These are phyloP conservation scores for Capromys pilorides DNA, from an alignment of 2,797 vertebrate species.

Conservation along the genomic window DNA sequence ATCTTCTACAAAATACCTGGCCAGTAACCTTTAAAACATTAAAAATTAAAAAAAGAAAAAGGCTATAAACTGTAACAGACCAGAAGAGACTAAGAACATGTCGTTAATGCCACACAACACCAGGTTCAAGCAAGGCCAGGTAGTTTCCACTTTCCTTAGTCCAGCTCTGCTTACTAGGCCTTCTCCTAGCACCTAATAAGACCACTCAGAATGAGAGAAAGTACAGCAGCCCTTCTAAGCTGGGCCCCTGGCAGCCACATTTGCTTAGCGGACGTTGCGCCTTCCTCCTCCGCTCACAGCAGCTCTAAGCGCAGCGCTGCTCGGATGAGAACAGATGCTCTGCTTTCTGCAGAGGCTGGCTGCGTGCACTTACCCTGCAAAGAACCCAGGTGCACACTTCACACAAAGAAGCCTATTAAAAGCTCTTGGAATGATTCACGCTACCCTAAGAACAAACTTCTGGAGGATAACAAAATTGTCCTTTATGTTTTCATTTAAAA, in stretches of 20 bases:
- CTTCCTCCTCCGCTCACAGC: neutral
- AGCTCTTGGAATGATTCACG: neutral
- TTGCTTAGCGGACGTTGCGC: neutral
- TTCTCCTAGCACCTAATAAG: neutral
- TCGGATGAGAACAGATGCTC: neutral
- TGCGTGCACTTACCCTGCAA: neutral
- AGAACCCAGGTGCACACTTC: neutral
- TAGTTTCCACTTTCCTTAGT: neutral
- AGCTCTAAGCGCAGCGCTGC: neutral
- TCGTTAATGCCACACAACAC: neutral
- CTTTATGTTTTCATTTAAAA: neutral
- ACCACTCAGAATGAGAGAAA: neutral
- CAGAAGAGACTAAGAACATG: neutral
- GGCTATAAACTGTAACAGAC: neutral
- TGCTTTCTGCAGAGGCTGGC: neutral
- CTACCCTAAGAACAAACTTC: neutral
- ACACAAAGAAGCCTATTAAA: neutral
- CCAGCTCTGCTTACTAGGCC: neutral
- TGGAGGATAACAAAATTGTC: neutral
- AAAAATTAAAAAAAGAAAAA: neutral
- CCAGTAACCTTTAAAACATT: neutral
- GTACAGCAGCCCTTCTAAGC: neutral
- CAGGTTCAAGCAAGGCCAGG: neutral
- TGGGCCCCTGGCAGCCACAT: neutral
- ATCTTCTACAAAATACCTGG: neutral